Base-by-base conservation (phyloP, 2,797 vertebrate species). In the Picus viridis region DNA sequence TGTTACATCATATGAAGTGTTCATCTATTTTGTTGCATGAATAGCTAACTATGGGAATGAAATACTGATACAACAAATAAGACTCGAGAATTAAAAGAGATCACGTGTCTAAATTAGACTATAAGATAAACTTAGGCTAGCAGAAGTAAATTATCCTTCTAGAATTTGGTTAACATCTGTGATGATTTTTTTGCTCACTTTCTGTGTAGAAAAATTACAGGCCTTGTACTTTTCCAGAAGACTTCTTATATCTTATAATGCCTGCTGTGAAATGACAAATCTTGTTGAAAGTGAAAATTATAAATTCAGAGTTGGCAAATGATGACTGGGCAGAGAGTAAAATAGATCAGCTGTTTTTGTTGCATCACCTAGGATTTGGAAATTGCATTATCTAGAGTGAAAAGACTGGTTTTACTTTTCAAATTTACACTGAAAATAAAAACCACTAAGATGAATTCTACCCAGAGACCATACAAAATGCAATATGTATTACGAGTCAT, bases 81-180 rank as follows among this genome's bases (percentile, higher is more conserved):
- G 13, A 61, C 16, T 71, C 18, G 47, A 67, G 27, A 88, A 86
- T 68, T 24, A 74, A 73, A 88, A 93, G 61, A 65, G 26, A 68
- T 36, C 34, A 34, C 34, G 6, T 67, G 24, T 73, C 54, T 92
- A 68, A 92, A 85, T 90, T 61, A 71, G 20, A 70, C 45, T 73
- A 1, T 47, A 64, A 86, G 70, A 93, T 70, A 90, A 93, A 90
- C 94, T 76, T 82, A 88, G 61, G 61, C 79, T 72, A 82, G 32
- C 36, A 88, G 53, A 86, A 89, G 39, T 91, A 79, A 86, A 90
- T 81, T 94, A 72, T 32, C 9, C 56, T 86, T 81, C 56, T 68
- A 77, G 68, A 86, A 90, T 84, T 88, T 56, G 12, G 53, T 74
- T 88, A 76, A 64, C 61, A 64, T 88, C 53, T 82, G 71, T 54